phyloP scores from a whole-genome alignment of 2,888 invertebrate genomes.

The Tridacna gigas region DNA sequence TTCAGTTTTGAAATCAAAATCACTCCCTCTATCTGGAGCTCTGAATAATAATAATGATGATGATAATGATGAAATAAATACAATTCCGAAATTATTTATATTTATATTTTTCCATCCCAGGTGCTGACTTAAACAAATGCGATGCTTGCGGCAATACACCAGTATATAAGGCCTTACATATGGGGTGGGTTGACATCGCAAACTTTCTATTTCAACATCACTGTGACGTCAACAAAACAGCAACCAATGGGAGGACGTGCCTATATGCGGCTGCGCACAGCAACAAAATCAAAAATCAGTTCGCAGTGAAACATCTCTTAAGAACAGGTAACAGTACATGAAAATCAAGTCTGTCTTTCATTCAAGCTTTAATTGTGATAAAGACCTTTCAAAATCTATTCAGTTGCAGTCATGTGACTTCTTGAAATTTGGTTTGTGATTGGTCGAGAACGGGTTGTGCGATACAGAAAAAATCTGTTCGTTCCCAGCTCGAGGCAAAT shows the following conservation, averaged over 20 bases:
- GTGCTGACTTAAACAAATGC: constrained; percentile 52
- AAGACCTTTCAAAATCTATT: background rate
- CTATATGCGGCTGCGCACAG: constrained; percentile 54
- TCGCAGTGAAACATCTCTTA: constrained; percentile 55
- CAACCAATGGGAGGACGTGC: constrained; percentile 57
- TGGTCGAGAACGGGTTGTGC: background rate
- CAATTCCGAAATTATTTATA: too few relatives aligned
- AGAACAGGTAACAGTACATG: constrained; percentile 24
- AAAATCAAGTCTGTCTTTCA: background rate
- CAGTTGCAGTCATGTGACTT: background rate
- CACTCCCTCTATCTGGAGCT: too few relatives aligned
- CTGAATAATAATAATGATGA: too few relatives aligned
- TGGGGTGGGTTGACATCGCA: constrained; percentile 59
- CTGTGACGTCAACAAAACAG: constrained; percentile 60
- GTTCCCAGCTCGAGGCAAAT: too few relatives aligned
- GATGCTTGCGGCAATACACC: constrained; percentile 50
- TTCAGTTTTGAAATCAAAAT: too few relatives aligned
- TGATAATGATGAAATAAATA: too few relatives aligned
- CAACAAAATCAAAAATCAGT: constrained; percentile 36
- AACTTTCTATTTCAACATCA: constrained; percentile 55
- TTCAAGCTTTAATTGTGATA: background rate
- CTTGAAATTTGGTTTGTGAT: background rate
- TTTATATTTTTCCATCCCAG: constrained; percentile 40
- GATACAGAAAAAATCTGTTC: background rate
- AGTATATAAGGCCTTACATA: constrained; percentile 46